A percentile compares a stretch with the other conserved stretches of the same genome.
phyloP scores from a whole-genome alignment of 2,888 invertebrate species.

The Folsomia manolachei region DNA sequence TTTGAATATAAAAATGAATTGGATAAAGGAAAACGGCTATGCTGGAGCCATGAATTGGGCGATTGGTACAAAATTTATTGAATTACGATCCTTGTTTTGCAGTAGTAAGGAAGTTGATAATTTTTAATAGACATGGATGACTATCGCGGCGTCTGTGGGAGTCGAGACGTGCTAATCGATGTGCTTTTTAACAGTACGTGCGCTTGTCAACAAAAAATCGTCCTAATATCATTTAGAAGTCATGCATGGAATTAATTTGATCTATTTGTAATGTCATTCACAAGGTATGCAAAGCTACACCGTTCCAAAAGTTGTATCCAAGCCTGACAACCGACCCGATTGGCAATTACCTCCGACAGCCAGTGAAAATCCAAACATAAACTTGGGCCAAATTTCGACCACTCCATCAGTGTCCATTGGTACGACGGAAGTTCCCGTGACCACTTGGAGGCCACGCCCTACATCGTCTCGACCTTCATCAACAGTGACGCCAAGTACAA shows the following conservation, averaged over 20 bases:
- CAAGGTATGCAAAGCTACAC: slow-evolving; percentile 62
- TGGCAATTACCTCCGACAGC: slow-evolving; percentile 39
- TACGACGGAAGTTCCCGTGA: neutral
- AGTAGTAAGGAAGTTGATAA: slow-evolving; percentile 56
- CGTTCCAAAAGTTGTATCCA: slow-evolving; percentile 55
- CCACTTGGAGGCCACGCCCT: neutral
- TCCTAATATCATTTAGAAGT: neutral
- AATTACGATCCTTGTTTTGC: too few species aligned
- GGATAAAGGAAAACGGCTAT: slow-evolving; percentile 63
- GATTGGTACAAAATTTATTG: too few species aligned
- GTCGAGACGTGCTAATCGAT: slow-evolving; percentile 70
- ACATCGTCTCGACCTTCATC: slow-evolving; percentile 20
- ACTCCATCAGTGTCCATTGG: slow-evolving; percentile 35
- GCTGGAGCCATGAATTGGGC: slow-evolving; percentile 44
- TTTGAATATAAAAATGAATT: slow-evolving; percentile 87
- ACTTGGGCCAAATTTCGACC: neutral
- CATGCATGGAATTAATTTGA: slow-evolving; percentile 5
- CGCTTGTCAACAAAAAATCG: too few species aligned
- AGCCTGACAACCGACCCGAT: slow-evolving; percentile 39
- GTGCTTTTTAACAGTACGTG: slow-evolving; percentile 61
- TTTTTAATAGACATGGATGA: slow-evolving; percentile 85
- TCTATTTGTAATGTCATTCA: slow-evolving; percentile 1
- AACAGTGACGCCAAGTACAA: slow-evolving; percentile 39
- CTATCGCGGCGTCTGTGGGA: slow-evolving; percentile 77
- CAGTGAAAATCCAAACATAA: slow-evolving; percentile 38